Percentiles rank a stretch among this genome's conserved stretches.
Conservation (phyloP, 1,140 invertebrate genomes). For the Homarus americanus region DNA sequence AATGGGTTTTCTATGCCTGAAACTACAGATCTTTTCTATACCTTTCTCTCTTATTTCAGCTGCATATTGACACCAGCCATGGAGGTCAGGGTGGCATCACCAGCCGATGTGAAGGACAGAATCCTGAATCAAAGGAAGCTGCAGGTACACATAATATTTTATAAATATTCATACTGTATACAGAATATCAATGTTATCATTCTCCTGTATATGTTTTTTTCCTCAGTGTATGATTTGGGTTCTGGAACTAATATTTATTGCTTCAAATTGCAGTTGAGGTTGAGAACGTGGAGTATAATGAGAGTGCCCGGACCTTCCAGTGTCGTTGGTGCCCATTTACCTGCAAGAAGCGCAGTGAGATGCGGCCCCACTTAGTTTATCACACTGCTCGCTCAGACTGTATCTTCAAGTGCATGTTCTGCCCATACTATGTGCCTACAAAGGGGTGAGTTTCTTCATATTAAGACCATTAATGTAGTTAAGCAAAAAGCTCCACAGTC, state of each 20-base stretch:
- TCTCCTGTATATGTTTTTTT: too few species aligned
- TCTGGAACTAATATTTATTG: background rate
- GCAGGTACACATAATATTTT: background rate
- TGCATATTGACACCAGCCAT: conserved; percentile 74
- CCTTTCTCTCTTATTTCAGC: conserved; percentile 45
- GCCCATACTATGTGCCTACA: conserved; percentile 86
- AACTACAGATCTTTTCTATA: too few species aligned
- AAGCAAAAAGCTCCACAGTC: too few species aligned
- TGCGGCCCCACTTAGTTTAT: conserved; percentile 85
- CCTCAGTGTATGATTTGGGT: background rate
- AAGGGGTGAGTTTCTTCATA: conserved; percentile 80
- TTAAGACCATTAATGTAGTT: too few species aligned
- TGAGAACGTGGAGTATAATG: conserved; percentile 53
- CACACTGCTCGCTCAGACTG: conserved; percentile 85
- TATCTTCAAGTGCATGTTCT: conserved; percentile 89
- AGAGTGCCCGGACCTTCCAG: conserved; percentile 76
- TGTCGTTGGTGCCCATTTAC: conserved; percentile 89
- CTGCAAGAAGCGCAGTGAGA: conserved; percentile 82
- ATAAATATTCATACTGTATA: background rate
- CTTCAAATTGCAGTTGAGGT: conserved; percentile 37
- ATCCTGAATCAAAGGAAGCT: conserved; percentile 51
- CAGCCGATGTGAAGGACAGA: conserved; percentile 73
- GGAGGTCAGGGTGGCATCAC: conserved; percentile 71
- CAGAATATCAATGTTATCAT: too few species aligned
- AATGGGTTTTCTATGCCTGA: too few species aligned